A percentile compares a stretch with the other conserved stretches of the same genome.
Conservation (phyloP, 2,113 vertebrate species). For the Rhipidura dahli region DNA sequence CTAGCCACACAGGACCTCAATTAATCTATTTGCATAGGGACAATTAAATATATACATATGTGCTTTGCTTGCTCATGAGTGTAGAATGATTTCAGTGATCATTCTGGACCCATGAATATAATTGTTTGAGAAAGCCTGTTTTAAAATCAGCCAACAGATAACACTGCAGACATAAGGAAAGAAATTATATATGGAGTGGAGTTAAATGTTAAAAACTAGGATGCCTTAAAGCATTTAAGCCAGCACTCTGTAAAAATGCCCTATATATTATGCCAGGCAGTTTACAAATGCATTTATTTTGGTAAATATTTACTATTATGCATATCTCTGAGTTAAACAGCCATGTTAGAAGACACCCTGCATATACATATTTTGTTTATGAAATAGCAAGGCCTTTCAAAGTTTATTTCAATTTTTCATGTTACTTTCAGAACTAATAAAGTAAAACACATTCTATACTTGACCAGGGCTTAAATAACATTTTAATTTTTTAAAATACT, state of each 20-base stretch:
- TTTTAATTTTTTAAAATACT: constrained; percentile 16
- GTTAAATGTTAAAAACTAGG: not conserved
- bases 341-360: not conserved
- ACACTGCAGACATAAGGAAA: not conserved
- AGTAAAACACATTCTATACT: not conserved
- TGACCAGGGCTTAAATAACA: not conserved
- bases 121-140: not conserved
- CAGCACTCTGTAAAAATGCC: not conserved
- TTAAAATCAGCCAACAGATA: not conserved
- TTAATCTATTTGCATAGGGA: not conserved
- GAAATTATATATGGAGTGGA: not conserved
- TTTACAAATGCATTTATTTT: not conserved
- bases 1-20: not conserved
- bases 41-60: not conserved
- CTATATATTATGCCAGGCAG: not conserved
- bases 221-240: not conserved
- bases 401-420: constrained; percentile 40
- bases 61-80: not conserved
- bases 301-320: not conserved
- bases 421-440: not conserved
- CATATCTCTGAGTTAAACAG: not conserved
- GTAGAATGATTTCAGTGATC: not conserved
- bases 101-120: not conserved
- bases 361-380: not conserved
- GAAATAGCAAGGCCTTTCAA: constrained; percentile 6